phyloP scores from a whole-genome alignment of 1,140 invertebrate species.

The Colletes latitarsis region DNA sequence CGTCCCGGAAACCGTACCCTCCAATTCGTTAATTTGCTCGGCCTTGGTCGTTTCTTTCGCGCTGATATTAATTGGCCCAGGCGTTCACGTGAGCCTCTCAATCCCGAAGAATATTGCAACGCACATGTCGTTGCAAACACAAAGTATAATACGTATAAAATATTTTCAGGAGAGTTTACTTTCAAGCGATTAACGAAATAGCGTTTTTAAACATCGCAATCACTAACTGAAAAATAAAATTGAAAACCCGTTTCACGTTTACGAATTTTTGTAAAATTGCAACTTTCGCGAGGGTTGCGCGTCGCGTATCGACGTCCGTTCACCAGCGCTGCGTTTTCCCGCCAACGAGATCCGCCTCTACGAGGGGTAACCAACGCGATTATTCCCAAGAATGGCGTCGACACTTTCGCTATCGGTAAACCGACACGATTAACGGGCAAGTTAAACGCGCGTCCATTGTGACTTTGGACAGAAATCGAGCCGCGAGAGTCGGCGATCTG shows the following conservation, averaged over 20 bases:
- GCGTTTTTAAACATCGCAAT: no score
- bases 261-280: no score
- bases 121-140: slow-evolving; percentile 20
- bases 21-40: slow-evolving; percentile 73
- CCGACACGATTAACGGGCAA: not conserved
- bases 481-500: slow-evolving; percentile 6
- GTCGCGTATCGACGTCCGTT: no score
- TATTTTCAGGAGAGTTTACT: no score
- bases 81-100: slow-evolving; percentile 46
- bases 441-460: slow-evolving; percentile 3
- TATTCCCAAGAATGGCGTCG: not conserved
- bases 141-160: no score
- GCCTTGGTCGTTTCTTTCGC: slow-evolving; percentile 68
- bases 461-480: slow-evolving; percentile 19
- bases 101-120: slow-evolving; percentile 44
- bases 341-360: not conserved
- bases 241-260: no score
- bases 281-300: no score
- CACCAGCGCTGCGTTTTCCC: no score
- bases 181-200: no score
- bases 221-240: no score
- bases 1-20: slow-evolving; percentile 63
- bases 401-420: slow-evolving; percentile 9
- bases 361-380: not conserved
- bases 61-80: slow-evolving; percentile 68